Conservation (phyloP, 37 sponge, comb jelly and placozoan genomes). For the Eunapius fragilis region DNA sequence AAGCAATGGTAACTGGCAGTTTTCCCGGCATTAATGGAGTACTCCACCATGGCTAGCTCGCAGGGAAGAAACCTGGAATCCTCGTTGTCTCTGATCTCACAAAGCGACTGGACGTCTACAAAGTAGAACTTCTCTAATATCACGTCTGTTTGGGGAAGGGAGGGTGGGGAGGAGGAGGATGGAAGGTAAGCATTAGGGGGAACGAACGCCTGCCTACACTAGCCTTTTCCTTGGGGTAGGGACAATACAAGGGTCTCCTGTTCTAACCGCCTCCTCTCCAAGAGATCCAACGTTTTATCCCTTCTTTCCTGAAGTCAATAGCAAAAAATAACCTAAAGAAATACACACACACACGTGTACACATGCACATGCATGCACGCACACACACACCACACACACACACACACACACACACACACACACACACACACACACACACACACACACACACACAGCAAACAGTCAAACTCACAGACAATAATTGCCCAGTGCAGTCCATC, state of each 20-base stretch:
- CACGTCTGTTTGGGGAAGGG: slow-evolving; percentile 4
- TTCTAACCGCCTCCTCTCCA: background rate
- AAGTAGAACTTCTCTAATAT: slow-evolving; percentile 61
- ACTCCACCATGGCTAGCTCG: slow-evolving; percentile 74
- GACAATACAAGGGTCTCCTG: background rate
- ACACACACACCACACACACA: background rate
- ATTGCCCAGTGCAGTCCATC: slow-evolving; percentile 59
- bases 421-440: background rate
- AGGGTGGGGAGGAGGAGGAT: background rate
- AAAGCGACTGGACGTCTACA: slow-evolving; percentile 74
- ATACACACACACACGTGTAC: too few species aligned
- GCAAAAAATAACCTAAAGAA: background rate
- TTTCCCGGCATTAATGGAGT: slow-evolving; percentile 54
- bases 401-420: background rate
- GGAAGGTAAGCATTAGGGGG: background rate
- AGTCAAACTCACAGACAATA: slow-evolving; percentile 67
- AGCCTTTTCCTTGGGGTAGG: background rate
- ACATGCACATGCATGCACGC: too few species aligned
- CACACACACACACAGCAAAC: too few species aligned
- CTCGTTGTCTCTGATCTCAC: slow-evolving; percentile 39
- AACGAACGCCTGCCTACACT: too few species aligned
- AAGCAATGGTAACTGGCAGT: slow-evolving; percentile 46
- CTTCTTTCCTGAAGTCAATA: background rate
- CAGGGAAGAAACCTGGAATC: slow-evolving; percentile 52
- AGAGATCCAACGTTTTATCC: background rate